Conservation (phyloP, 2,797 vertebrate species). For the Dendrocincla tyrannina region DNA sequence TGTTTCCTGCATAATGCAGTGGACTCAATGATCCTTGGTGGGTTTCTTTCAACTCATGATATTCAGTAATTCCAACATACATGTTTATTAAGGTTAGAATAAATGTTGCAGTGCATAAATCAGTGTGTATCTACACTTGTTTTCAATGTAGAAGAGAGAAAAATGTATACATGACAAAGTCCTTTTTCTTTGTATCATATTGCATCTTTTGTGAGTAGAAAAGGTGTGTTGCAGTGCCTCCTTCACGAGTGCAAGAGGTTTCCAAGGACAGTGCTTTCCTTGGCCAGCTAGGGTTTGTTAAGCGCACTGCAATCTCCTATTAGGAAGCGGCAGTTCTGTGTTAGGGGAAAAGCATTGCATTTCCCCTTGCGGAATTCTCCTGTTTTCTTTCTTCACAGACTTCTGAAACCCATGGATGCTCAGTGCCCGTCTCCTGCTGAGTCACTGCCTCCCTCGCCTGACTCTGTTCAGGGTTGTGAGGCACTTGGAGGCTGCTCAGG, state of each 20-base stretch:
- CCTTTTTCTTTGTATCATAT: background rate
- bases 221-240: background rate
- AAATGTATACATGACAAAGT: background rate
- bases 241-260: background rate
- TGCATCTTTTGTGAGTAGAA: background rate
- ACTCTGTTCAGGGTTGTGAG: background rate
- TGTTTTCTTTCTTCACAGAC: background rate
- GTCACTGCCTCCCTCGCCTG: background rate
- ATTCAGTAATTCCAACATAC: background rate
- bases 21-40: accelerated
- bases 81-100: background rate
- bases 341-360: background rate
- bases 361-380: background rate
- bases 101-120: background rate
- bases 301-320: background rate
- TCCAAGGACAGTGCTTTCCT: background rate
- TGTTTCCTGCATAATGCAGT: background rate
- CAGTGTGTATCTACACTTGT: background rate
- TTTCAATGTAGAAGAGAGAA: background rate
- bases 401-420: background rate
- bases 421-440: background rate
- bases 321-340: background rate
- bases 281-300: background rate
- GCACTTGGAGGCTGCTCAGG: background rate
- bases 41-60: background rate